Evolutionary conservation across 2,888 invertebrate species (phyloP), one percentile per base, ranked within the genome.

Genomic region (Ennomos quercinarius): DNA sequence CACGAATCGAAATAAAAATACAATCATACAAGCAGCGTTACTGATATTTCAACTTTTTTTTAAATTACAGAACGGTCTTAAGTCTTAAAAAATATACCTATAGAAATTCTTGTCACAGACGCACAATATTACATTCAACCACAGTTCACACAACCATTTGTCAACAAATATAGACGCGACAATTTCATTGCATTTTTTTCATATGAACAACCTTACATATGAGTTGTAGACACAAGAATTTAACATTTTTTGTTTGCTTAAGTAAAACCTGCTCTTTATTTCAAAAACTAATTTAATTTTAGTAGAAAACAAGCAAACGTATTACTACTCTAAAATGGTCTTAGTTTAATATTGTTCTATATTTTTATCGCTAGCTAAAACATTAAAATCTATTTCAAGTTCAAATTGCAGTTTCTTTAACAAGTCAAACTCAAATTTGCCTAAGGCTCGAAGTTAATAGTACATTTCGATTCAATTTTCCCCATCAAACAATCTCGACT

Each of bases 41-140:
- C 54, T 10, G 17, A n/a, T 10, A n/a, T n/a, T n/a, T n/a, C n/a
- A 67, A 62, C 61, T 68, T 71, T 72, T 71, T 72, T 67, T 70
- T 70, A 73, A 69, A 77, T 36, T 54, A 52, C 55, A 59, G 61
- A 54, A 68, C 43, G 57, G 57, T 62, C 52, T 80, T 81, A 85
- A 76, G 78, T 79, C 86, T 85, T 86, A 86, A 76, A 77, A 80
- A 79, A 77, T 85, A 83, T 75, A 81, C 83, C 81, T 81, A 84
- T 82, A 84, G 60, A 74, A 74, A 71, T 17, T 56, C 43, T 52
- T 39, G 36, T 51, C 60, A 66, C 67, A 72, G 42, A 61, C 56
- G 52, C 49, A n/a, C 64, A 27, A 34, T 13, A 52, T 60, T 56
- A 64, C 73, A 76, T 71, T 65, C 77, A 71, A 70, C 63, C 74